Base-by-base conservation (phyloP, 2,888 invertebrate genomes). In the Danaus chrysippus region DNA sequence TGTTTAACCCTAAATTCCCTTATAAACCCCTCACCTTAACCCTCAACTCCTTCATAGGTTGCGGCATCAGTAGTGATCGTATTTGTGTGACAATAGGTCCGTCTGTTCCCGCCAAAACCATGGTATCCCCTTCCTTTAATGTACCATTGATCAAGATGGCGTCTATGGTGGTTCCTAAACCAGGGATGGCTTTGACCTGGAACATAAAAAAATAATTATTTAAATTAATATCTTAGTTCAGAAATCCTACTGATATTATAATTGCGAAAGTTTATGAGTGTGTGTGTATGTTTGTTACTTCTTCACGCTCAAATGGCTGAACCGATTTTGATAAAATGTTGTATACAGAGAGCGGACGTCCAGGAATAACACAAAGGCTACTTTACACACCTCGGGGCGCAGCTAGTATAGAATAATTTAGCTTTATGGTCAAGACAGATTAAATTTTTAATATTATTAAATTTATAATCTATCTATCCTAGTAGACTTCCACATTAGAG, bases 1-100 rank as follows among this genome's bases (percentile, higher is more conserved):
- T 23, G 43, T 43, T 43, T 43, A n/a, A 13, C 15, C 15, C n/a
- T 8, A 11, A n/a, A 44, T n/a, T 13, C 12, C 12, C 12, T 44
- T 44, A 13, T 13, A 10, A 8, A 17, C 11, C 17, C 6, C 61
- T 65, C 41, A 95, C 96, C 93, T 99, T 99, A 5, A 99, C 99
- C 71, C 99, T 91, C 55, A 99, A 91, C 84, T 99, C 99, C 85
- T 96, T 97, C 93, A 99, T 94, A 0, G 99, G 99, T 78, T 99
- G 98, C 1, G 99, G 99, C 97, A 99, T 98, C 41, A 99, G 93
- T 41, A 99, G 92, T 0, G 98, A 99, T 55, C 99, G 93, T 69
- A 99, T 98, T 86, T 98, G 98, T 0, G 99, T 99, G 41, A 97
- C 97, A 69, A 99, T 98, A 0, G 99, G 98, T 0, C 99, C 99